A percentile compares a stretch with the other conserved stretches of the same genome.
phyloP scores from a whole-genome alignment of 2,113 vertebrate species.

The Tragulus kanchil region DNA sequence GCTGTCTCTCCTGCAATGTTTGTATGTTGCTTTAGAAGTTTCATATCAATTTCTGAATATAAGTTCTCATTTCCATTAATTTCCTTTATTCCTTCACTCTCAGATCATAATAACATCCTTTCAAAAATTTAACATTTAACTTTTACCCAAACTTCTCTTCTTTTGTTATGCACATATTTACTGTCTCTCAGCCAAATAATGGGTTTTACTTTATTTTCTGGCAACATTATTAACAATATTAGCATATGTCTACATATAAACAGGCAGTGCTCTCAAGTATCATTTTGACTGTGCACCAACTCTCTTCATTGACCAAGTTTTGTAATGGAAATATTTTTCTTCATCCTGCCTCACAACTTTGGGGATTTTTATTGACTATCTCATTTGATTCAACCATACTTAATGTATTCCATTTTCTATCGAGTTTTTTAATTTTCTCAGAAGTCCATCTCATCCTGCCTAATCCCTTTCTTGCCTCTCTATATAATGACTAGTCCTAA shows the following conservation, averaged over 20 bases:
- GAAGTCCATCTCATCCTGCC: not conserved
- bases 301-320: slow-evolving; percentile 2
- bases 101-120: slow-evolving; percentile 20
- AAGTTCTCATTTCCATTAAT: slow-evolving; percentile 65
- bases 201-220: not conserved
- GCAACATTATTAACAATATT: slow-evolving; percentile 48
- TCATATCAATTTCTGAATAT: slow-evolving; percentile 50
- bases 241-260: slow-evolving; percentile 5
- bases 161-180: slow-evolving; percentile 63
- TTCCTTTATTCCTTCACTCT: slow-evolving; percentile 53
- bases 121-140: slow-evolving; percentile 62
- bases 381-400: not conserved
- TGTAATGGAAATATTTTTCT: slow-evolving; percentile 38
- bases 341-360: not conserved
- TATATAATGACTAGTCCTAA: not conserved
- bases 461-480: not conserved
- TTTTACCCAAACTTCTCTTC: slow-evolving; percentile 7
- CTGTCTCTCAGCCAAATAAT: not conserved
- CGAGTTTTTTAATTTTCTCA: slow-evolving; percentile 13
- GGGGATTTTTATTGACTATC: not conserved
- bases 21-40: slow-evolving; percentile 60
- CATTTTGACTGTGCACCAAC: not conserved
- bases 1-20: slow-evolving; percentile 46
- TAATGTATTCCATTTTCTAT: slow-evolving; percentile 52
- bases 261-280: not conserved